These are phyloP conservation scores for Spermophilus dauricus DNA, from an alignment of 2,113 vertebrate genomes.

Conservation along the genomic window DNA sequence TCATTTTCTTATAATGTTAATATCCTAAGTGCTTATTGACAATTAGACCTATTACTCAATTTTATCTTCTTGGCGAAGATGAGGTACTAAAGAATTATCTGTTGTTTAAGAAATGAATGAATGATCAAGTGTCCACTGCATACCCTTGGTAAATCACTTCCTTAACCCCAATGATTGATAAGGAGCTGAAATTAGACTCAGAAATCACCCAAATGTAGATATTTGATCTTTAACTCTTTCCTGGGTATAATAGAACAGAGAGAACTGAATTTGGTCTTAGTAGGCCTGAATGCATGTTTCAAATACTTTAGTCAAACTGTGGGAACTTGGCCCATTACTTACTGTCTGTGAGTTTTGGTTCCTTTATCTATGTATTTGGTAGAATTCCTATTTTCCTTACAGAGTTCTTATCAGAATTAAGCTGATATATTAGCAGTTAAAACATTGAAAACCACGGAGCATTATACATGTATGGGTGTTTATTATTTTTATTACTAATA, in stretches of 20 bases:
- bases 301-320: neutral
- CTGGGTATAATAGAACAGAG: neutral
- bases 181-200: conserved; percentile 36
- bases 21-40: neutral
- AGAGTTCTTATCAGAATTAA: conserved; percentile 40
- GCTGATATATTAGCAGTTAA: neutral
- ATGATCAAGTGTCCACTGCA: neutral
- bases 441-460: conserved; percentile 36
- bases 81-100: conserved; percentile 6
- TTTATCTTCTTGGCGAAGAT: conserved; percentile 43
- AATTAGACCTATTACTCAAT: neutral
- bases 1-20: conserved; percentile 23
- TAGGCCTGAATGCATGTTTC: neutral
- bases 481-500: neutral
- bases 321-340: neutral
- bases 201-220: neutral
- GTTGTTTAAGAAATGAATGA: conserved; percentile 28
- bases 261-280: neutral
- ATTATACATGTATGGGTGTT: neutral
- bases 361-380: neutral
- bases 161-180: neutral
- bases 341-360: neutral
- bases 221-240: conserved; percentile 19
- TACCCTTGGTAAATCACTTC: neutral
- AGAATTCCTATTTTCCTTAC: neutral